Conservation (phyloP, 2,888 invertebrate species). For the Anagyrus pseudococci region DNA sequence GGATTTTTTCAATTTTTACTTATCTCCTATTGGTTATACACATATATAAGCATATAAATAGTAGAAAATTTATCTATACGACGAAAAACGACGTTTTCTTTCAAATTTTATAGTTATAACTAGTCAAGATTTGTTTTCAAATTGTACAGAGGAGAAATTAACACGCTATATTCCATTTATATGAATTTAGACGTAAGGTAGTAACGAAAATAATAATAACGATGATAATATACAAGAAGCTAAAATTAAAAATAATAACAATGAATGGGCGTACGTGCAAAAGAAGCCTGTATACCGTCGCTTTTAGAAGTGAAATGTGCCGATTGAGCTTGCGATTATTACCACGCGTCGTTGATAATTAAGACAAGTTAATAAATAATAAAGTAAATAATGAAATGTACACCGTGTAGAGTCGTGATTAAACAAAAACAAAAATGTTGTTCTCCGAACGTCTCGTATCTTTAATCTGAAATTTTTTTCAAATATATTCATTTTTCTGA, state of each 20-base stretch:
- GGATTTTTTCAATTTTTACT: too few species aligned
- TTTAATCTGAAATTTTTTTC: conserved; percentile 6
- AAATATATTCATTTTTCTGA: conserved; percentile 17
- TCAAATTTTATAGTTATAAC: too few species aligned
- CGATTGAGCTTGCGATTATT: conserved; percentile 29
- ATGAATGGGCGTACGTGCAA: conserved; percentile 27
- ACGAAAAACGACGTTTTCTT: too few species aligned
- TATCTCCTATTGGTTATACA: too few species aligned
- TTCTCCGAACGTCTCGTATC: conserved; percentile 25
- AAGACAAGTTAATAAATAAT: conserved; percentile 10
- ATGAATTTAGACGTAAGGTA: conserved; percentile 23
- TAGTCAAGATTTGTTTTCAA: background rate
- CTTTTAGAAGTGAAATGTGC: conserved; percentile 24
- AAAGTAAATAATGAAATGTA: conserved; percentile 20
- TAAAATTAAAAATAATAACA: conserved; percentile 15
- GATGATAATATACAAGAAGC: conserved; percentile 23
- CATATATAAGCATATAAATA: too few species aligned
- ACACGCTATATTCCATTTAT: conserved; percentile 30
- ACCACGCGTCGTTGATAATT: conserved; percentile 21
- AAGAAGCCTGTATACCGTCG: conserved; percentile 10
- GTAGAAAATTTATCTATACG: too few species aligned
- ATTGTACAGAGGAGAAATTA: conserved; percentile 30
- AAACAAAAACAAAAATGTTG: conserved; percentile 7
- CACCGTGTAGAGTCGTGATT: too few species aligned
- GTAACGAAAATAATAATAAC: conserved; percentile 27